A percentile compares a stretch with the other conserved stretches of the same genome.
phyloP scores from a whole-genome alignment of 2,797 vertebrate species.

The Fistularia tabacaria region DNA sequence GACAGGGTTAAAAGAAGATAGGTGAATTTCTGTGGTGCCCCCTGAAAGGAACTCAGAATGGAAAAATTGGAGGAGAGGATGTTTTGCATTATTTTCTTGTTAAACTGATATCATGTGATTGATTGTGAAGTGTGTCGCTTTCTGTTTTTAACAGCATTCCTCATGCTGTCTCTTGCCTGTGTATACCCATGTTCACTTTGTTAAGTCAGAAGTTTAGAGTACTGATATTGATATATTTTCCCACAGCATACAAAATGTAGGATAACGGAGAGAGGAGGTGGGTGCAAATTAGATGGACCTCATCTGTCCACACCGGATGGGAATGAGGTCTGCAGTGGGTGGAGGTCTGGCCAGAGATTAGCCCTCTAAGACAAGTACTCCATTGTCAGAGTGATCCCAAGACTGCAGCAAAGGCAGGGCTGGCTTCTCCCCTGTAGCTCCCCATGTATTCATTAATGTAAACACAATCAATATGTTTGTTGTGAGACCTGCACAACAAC shows the following conservation, averaged over 20 bases:
- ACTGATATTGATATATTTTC: slow-evolving; percentile 32
- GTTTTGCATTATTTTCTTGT: too few species aligned
- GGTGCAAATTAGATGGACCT: slow-evolving; percentile 51
- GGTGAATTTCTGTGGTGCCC: too few species aligned
- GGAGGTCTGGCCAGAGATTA: slow-evolving; percentile 62
- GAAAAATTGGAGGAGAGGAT: too few species aligned
- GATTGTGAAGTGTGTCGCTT: too few species aligned
- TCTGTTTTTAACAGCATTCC: too few species aligned
- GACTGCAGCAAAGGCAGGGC: slow-evolving; percentile 57
- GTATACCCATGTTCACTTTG: too few species aligned
- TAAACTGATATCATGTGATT: too few species aligned
- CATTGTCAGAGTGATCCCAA: slow-evolving; percentile 50
- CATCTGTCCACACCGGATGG: slow-evolving; percentile 54
- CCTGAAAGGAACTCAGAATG: too few species aligned
- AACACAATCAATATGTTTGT: slow-evolving; percentile 73
- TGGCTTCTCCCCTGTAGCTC: slow-evolving; percentile 61
- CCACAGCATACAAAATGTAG: slow-evolving; percentile 31
- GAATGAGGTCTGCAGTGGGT: slow-evolving; percentile 53
- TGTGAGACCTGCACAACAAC: slow-evolving; percentile 59
- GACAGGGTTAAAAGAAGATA: too few species aligned
- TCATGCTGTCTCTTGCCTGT: too few species aligned
- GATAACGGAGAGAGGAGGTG: slow-evolving; percentile 20
- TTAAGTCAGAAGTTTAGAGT: background rate
- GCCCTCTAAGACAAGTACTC: slow-evolving; percentile 27
- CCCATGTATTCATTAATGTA: slow-evolving; percentile 69